Percentiles rank a stretch among this genome's conserved stretches.
These are phyloP conservation scores for Phengaris arion DNA, from an alignment of 2,888 invertebrate species.

Conservation along the genomic window DNA sequence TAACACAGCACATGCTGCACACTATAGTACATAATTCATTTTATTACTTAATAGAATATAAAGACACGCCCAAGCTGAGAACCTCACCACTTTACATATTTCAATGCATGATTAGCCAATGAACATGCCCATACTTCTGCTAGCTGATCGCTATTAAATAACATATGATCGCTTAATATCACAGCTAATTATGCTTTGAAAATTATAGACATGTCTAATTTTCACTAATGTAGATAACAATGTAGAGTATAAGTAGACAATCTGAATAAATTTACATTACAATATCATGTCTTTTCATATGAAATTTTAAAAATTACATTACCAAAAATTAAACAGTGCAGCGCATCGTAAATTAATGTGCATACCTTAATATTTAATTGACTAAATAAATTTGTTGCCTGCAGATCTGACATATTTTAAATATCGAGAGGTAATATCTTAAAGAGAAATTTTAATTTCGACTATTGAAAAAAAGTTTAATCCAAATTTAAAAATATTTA, in stretches of 20 bases:
- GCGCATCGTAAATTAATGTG: conserved; percentile 81
- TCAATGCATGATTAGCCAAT: conserved; percentile 81
- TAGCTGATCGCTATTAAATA: conserved; percentile 77
- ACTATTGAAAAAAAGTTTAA: conserved; percentile 79
- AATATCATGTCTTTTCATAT: conserved; percentile 80
- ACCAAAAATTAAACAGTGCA: conserved; percentile 80
- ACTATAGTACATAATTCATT: conserved; percentile 76
- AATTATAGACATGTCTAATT: conserved; percentile 79
- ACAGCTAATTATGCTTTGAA: conserved; percentile 81
- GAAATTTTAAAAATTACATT: conserved; percentile 77
- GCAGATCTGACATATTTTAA: conserved; percentile 80
- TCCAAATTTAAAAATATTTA: conserved; percentile 77
- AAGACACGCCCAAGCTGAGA: conserved; percentile 78
- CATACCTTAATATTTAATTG: conserved; percentile 80
- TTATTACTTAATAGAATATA: conserved; percentile 77
- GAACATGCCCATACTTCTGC: conserved; percentile 74
- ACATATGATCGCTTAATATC: conserved; percentile 79
- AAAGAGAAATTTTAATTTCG: conserved; percentile 77
- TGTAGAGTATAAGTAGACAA: conserved; percentile 79
- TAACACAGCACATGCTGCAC: conserved; percentile 75
- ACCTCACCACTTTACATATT: conserved; percentile 74
- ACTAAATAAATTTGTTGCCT: conserved; percentile 81
- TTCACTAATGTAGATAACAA: conserved; percentile 80
- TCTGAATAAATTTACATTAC: conserved; percentile 80
- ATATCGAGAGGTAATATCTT: conserved; percentile 80